Evolutionary conservation across 2,888 invertebrate genomes (phyloP).

Genomic region (Acanthosepion esculentum): DNA sequence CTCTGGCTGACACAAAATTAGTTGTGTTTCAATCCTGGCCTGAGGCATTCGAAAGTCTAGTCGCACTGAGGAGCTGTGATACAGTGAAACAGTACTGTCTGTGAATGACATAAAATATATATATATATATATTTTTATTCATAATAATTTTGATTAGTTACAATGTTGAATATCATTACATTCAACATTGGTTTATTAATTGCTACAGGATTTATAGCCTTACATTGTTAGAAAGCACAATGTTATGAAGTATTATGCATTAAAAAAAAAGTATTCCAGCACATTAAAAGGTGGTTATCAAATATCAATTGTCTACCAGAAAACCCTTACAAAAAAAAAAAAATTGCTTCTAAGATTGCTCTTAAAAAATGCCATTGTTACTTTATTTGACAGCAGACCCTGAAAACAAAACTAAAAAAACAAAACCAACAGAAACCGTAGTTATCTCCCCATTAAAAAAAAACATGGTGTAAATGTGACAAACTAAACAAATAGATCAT

Average conservation of each 20-base stretch:
- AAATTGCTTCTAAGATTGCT: background rate
- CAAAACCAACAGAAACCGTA: background rate
- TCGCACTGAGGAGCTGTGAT: too few species aligned
- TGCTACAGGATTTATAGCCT: too few species aligned
- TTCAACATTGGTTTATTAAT: too few species aligned
- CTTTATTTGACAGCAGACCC: background rate
- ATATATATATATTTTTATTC: too few species aligned
- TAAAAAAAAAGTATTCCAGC: background rate
- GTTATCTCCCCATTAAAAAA: background rate
- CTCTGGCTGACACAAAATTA: too few species aligned
- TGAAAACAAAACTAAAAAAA: background rate
- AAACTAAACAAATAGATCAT: background rate
- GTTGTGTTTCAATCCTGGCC: too few species aligned
- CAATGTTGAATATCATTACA: too few species aligned
- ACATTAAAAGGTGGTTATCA: slow-evolving; percentile 8
- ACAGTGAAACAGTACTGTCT: too few species aligned
- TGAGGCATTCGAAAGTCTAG: too few species aligned
- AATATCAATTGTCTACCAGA: slow-evolving; percentile 33
- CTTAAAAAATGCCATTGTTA: background rate
- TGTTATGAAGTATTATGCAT: background rate
- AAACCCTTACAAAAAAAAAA: background rate
- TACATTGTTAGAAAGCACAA: background rate
- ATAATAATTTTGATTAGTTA: too few species aligned
- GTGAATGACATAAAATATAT: too few species aligned
- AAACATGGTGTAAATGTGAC: background rate